Evolutionary conservation across 2,888 invertebrate genomes (phyloP), one percentile per base, ranked within the genome.

Genomic region (Xanthostigma xanthostigma): DNA sequence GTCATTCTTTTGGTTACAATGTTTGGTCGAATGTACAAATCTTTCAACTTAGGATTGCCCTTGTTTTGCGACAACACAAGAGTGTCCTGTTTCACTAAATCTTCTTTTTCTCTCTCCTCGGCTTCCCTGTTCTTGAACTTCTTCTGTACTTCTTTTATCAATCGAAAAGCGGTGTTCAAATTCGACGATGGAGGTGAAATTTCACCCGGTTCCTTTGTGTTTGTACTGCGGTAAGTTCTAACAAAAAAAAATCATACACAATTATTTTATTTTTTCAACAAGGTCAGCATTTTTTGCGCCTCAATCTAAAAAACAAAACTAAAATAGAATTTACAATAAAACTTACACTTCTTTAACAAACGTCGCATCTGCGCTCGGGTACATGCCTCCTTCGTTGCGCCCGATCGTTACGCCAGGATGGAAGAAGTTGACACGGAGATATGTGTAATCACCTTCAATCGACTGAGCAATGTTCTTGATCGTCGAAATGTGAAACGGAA

Each of bases 381-480:
- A 96, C 50, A 83, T 78, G 2, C 87, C 87, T 8, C 89, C 89
- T 63, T 96, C 96, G 59, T 89, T 89, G 52, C 89, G 78, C 0
- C 94, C 95, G 79, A 98, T 88, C 0, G 96, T 90, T 10, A 92
- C 88, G 14, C 97, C 98, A 36, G 98, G 98, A 68, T 96, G 95
- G 70, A 94, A 96, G 68, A 98, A 98, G 69, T 98, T 98, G 60
- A 98, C 88, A 64, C 89, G 83, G 56, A 98, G 79, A 68, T 98
- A 99, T 0, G 97, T 97, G 70, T 95, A 97, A 67, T 97, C 97
- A 6, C 98, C 95, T 70, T 99, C 98, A 11, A 97, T 92, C 0
- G 95, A 94, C 68, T 95, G 93, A 1, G 95, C 95, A 60, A 97
- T 95, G 66, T 98, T 98, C 74, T 98, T 98, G 48, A 99, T 92